Conservation (phyloP, 2,797 vertebrate species). For the Meda fulgida region DNA sequence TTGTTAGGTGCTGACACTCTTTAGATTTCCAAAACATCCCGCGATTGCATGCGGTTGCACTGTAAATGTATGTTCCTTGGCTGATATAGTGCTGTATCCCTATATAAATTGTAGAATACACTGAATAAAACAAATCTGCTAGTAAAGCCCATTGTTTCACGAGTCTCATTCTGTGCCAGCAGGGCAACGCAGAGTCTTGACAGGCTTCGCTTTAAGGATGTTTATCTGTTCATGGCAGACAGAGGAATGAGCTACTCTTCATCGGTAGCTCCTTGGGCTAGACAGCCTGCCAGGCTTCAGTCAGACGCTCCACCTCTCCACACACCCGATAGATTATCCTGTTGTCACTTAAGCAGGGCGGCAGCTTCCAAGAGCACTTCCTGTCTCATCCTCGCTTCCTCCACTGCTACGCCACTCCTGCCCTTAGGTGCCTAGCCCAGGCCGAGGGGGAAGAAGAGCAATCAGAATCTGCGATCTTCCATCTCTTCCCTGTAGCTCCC, state of each 20-base stretch:
- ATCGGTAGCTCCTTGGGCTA: conserved; percentile 37
- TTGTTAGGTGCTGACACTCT: conserved; percentile 8
- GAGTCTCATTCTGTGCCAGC: neutral
- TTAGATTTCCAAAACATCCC: conserved; percentile 1
- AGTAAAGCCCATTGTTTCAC: conserved; percentile 19
- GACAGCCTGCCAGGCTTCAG: conserved; percentile 44
- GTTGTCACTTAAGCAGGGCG: conserved; percentile 50
- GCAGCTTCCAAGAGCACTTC: conserved; percentile 45
- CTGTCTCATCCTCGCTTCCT: conserved; percentile 30
- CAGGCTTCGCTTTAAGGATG: conserved; percentile 30
- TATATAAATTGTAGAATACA: neutral
- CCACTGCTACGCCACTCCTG: neutral
- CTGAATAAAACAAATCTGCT: neutral
- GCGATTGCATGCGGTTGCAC: neutral
- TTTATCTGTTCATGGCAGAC: conserved; percentile 45
- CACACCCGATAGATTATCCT: conserved; percentile 61
- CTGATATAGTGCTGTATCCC: neutral
- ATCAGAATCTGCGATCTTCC: conserved; percentile 30
- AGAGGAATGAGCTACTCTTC: conserved; percentile 54
- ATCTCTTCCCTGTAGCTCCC: conserved; percentile 45
- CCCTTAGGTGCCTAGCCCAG: conserved; percentile 38
- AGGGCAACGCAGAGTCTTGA: conserved; percentile 1
- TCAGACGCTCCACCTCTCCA: conserved; percentile 50
- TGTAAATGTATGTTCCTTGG: neutral
- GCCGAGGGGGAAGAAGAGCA: conserved; percentile 31